Conservation (phyloP, 92 coral and sea anemone species). For the Palythoa heliodiscus region DNA sequence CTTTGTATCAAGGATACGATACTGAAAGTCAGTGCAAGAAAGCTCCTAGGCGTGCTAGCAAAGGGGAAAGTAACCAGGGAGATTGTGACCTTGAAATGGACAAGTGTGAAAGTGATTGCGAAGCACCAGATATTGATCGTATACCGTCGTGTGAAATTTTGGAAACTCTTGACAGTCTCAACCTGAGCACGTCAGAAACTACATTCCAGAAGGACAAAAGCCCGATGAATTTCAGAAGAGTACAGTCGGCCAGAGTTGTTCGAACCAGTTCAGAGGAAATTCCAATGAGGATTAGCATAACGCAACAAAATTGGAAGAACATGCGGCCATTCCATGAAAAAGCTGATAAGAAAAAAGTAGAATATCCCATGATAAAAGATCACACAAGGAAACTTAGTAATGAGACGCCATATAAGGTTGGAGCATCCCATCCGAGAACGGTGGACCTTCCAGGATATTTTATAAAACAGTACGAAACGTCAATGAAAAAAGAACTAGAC, state of each 20-base stretch:
- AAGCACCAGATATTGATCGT: constrained; percentile 63
- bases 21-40: background rate
- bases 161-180: constrained; percentile 64
- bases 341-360: background rate
- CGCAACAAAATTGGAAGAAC: background rate
- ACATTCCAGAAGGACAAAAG: background rate
- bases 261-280: constrained; percentile 17
- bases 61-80: constrained; percentile 38
- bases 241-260: constrained; percentile 66
- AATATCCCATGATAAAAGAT: background rate
- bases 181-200: constrained; percentile 59
- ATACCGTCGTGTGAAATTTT: constrained; percentile 71
- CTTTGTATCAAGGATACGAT: background rate
- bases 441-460: constrained; percentile 73
- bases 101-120: constrained; percentile 37
- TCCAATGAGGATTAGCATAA: background rate
- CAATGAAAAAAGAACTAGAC: constrained; percentile 27
- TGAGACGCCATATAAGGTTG: constrained; percentile 39
- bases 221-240: constrained; percentile 32
- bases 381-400: background rate
- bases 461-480: constrained; percentile 61
- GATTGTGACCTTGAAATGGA: background rate
- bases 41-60: background rate
- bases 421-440: constrained; percentile 7
- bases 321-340: background rate